Evolutionary conservation across 2,888 invertebrate species (phyloP).

Genomic region (Drosophila monieri): DNA sequence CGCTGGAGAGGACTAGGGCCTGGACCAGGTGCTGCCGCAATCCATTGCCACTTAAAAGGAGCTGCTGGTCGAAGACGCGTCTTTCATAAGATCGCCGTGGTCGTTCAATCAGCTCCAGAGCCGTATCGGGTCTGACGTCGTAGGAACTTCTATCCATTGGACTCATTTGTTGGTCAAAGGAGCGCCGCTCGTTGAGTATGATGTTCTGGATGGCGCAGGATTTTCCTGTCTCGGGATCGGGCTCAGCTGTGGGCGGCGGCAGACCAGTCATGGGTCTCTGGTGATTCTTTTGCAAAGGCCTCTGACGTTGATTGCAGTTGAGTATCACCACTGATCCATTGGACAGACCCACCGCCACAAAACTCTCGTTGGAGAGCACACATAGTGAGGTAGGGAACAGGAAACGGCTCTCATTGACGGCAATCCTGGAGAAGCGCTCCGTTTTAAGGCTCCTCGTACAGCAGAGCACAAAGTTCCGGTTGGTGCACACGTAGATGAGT

Average conservation of each 20-base stretch:
- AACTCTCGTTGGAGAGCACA: slow-evolving; percentile 78
- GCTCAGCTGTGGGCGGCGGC: slow-evolving; percentile 20
- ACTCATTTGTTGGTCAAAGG: slow-evolving; percentile 50
- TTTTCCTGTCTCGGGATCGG: slow-evolving; percentile 74
- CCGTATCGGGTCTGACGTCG: slow-evolving; percentile 73
- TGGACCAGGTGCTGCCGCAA: slow-evolving; percentile 80
- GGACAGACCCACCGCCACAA: slow-evolving; percentile 81
- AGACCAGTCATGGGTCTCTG: slow-evolving; percentile 44
- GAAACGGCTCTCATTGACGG: slow-evolving; percentile 79
- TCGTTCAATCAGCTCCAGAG: slow-evolving; percentile 68
- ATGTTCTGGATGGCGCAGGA: slow-evolving; percentile 84
- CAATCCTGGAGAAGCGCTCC: slow-evolving; percentile 79
- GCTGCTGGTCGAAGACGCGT: slow-evolving; percentile 80
- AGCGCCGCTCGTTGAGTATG: slow-evolving; percentile 80
- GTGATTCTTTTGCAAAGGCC: slow-evolving; percentile 18
- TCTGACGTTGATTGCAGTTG: slow-evolving; percentile 76
- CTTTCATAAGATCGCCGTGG: slow-evolving; percentile 77
- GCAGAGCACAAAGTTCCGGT: slow-evolving; percentile 81
- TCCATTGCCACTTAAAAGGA: slow-evolving; percentile 79
- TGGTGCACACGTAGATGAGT: slow-evolving; percentile 81
- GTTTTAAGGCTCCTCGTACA: slow-evolving; percentile 81
- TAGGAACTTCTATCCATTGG: slow-evolving; percentile 19
- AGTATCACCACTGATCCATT: slow-evolving; percentile 82
- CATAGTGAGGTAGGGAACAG: slow-evolving; percentile 81
- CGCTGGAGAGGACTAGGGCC: slow-evolving; percentile 78